Evolutionary conservation across 1,140 invertebrate genomes (phyloP).

Genomic region (Brachionus angularis): DNA sequence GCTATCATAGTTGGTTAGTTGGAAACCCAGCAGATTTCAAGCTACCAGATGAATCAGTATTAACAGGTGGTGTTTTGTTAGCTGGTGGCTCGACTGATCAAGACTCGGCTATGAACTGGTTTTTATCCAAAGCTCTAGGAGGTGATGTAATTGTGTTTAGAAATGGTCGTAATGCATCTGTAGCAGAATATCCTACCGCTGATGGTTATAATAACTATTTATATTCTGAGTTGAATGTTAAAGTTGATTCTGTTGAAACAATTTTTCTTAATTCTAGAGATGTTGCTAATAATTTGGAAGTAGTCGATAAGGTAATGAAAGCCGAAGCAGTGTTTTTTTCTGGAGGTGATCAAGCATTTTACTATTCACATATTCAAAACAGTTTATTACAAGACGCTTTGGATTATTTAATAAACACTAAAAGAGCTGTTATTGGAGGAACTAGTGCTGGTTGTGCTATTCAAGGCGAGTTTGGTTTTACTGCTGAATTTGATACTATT

Average conservation of each 20-base stretch:
- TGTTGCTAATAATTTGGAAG: not conserved
- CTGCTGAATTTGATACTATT: slow-evolving; percentile 18
- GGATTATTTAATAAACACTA: slow-evolving; percentile 2
- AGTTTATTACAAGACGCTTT: slow-evolving; percentile 17
- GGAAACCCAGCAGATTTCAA: slow-evolving; percentile 1
- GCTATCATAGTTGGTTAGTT: slow-evolving; percentile 20
- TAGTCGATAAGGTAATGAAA: slow-evolving; percentile 4
- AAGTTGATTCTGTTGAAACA: slow-evolving; percentile 38
- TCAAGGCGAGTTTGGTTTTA: slow-evolving; percentile 15
- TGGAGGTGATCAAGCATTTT: slow-evolving; percentile 34
- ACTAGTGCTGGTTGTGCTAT: slow-evolving; percentile 43
- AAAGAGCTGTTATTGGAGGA: slow-evolving; percentile 23
- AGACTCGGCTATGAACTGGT: slow-evolving; percentile 9
- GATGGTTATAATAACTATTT: slow-evolving; percentile 40
- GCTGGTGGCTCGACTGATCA: slow-evolving; percentile 3
- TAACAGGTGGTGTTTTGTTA: slow-evolving; percentile 18
- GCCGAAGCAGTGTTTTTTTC: slow-evolving; percentile 33
- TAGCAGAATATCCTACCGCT: slow-evolving; percentile 4
- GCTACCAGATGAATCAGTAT: not conserved
- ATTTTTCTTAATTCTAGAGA: slow-evolving; percentile 32
- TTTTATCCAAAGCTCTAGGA: not conserved
- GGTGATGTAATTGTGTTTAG: slow-evolving; percentile 37
- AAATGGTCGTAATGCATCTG: not conserved
- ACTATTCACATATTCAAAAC: slow-evolving; percentile 5
- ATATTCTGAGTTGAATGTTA: slow-evolving; percentile 6